Base-by-base conservation (phyloP, 2,113 vertebrate genomes). In the Ceuthmochares aereus region DNA sequence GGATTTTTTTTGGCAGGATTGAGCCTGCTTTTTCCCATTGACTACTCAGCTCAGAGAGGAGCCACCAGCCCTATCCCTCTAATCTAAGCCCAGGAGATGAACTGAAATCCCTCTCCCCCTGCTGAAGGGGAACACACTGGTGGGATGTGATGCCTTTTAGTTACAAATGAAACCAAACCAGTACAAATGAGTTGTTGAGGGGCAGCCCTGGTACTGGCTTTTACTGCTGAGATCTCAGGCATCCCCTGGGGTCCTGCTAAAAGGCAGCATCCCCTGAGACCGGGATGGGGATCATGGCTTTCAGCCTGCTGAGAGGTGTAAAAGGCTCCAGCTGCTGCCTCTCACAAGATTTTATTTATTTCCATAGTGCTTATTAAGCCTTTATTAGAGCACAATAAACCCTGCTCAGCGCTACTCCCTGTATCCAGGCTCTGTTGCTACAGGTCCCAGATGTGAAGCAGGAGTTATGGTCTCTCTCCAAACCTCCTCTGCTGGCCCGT, bases 1-100 rank as follows among this genome's bases (percentile, higher is more conserved):
- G n/a, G 82, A 7, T 21, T 0, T 4, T 0, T 4, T 45, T 18
- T 72, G 15, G 19, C 54, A 55, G 79, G 30, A 8, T 14, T 36
- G 47, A 19, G 59, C 25, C 66, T 2, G 1, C 4, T 34, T 3
- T 0, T 78, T 62, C 30, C 4, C 58, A 43, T 3, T 0, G 1
- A 13, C 30, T 32, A 47, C 62, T 63, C 55, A 37, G 55, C 42
- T 42, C 0, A 0, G 52, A 55, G 29, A 51, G 56, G 60, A 70
- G 15, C 7, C 2, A 1, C 40, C 6, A 3, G 47, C 73, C 76
- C 32, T 58, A 30, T 40, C 43, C 54, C 19, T 14, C 52, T n/a
- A 15, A 42, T 20, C 66, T 40, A 36, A 30, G 10, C 27, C 47
- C n/a, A 1, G 2, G 54, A 40, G 49, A 10, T 1, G 3, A 8